phyloP scores from a whole-genome alignment of 2,888 invertebrate genomes.

The Choreutis nemorana region DNA sequence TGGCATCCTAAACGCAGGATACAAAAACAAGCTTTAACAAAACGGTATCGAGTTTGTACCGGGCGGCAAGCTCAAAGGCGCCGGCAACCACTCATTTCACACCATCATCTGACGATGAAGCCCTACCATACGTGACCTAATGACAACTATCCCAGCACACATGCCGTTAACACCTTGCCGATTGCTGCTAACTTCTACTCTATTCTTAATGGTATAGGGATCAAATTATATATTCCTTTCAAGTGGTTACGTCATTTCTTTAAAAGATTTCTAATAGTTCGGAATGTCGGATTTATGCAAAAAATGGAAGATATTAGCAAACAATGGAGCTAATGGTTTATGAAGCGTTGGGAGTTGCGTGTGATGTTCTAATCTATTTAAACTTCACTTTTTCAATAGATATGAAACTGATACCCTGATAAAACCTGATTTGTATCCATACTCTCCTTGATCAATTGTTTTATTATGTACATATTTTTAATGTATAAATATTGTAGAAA shows the following conservation, averaged over 20 bases:
- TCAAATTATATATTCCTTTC: constrained; percentile 11
- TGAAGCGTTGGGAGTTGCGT: constrained; percentile 7
- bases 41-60: constrained; percentile 36
- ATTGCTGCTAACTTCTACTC: neutral
- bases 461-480: too few relatives aligned
- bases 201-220: constrained; percentile 10
- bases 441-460: too few relatives aligned
- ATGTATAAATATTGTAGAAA: too few relatives aligned
- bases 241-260: constrained; percentile 8
- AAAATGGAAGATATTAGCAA: constrained; percentile 31
- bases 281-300: constrained; percentile 31
- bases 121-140: constrained; percentile 48
- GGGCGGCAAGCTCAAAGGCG: constrained; percentile 47
- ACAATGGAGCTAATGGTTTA: constrained; percentile 27
- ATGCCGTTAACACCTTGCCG: constrained; percentile 16
- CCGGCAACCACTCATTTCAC: constrained; percentile 52
- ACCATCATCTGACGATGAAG: constrained; percentile 38
- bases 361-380: neutral
- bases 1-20: constrained; percentile 50
- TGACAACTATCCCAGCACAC: constrained; percentile 30
- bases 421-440: too few relatives aligned
- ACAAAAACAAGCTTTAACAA: constrained; percentile 50
- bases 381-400: too few relatives aligned
- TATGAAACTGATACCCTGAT: too few relatives aligned
- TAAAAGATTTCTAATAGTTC: constrained; percentile 20